Conservation (phyloP, 2,113 vertebrate genomes). For the Dromiciops gliroides region DNA sequence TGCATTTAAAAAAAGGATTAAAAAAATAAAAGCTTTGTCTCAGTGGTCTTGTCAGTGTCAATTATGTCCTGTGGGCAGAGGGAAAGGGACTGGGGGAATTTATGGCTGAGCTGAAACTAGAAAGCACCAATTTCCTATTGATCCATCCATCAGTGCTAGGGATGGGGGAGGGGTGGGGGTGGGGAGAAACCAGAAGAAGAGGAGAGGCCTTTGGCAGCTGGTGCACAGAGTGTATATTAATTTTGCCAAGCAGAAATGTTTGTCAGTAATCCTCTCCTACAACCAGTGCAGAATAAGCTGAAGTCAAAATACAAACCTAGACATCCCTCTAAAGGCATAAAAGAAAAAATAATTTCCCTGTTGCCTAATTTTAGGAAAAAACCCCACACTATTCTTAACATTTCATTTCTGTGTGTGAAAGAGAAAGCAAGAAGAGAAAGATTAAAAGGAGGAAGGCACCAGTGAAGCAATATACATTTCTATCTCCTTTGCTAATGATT, state of each 20-base stretch:
- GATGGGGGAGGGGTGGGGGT: neutral
- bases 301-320: slow-evolving; percentile 20
- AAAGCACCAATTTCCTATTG: neutral
- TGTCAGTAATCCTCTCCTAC: neutral
- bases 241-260: slow-evolving; percentile 43
- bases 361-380: slow-evolving; percentile 52
- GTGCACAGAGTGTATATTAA: fast-evolving
- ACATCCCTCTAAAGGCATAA: neutral
- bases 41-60: neutral
- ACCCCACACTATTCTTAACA: neutral
- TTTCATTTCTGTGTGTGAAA: slow-evolving; percentile 43
- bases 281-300: neutral
- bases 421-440: slow-evolving; percentile 1
- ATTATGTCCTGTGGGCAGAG: slow-evolving; percentile 13
- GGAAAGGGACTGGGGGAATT: neutral
- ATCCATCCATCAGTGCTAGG: neutral
- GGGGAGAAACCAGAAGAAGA: neutral
- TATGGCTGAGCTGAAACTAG: neutral
- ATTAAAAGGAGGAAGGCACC: slow-evolving; percentile 19
- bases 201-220: neutral
- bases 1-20: slow-evolving; percentile 51
- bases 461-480: slow-evolving; percentile 53
- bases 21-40: slow-evolving; percentile 59
- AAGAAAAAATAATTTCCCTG: slow-evolving; percentile 19
- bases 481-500: slow-evolving; percentile 44